Evolutionary conservation across 2,888 invertebrate genomes (phyloP).

Genomic region (Antheraea assamensis): DNA sequence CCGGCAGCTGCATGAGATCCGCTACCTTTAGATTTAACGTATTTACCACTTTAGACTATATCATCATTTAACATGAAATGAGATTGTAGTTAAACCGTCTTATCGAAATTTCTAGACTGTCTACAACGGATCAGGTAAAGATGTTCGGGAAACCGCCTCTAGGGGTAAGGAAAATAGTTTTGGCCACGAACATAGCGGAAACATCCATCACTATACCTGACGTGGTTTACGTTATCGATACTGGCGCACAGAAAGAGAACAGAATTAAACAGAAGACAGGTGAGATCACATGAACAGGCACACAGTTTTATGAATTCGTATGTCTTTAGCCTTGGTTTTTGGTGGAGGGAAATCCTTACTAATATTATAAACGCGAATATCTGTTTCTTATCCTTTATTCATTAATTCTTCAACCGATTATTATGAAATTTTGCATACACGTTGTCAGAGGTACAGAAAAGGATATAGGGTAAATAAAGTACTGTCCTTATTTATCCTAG

Average conservation of each 20-base stretch:
- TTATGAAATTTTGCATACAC: no score
- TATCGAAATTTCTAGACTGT: constrained; percentile 58
- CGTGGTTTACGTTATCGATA: constrained; percentile 86
- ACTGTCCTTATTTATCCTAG: no score
- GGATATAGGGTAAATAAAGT: no score
- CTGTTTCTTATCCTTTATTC: no score
- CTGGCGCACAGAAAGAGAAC: constrained; percentile 83
- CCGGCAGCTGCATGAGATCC: no score
- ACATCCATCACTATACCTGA: constrained; percentile 89
- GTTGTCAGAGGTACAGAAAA: no score
- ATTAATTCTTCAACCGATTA: no score
- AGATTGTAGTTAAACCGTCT: background rate
- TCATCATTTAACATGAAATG: background rate
- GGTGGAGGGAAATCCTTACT: background rate
- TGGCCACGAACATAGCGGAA: constrained; percentile 87
- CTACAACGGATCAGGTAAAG: constrained; percentile 80
- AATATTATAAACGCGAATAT: no score
- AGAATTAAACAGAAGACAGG: constrained; percentile 76
- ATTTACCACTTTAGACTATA: no score
- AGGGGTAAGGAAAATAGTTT: constrained; percentile 84
- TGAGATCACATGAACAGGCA: constrained; percentile 27
- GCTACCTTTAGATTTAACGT: no score
- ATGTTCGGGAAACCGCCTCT: constrained; percentile 79
- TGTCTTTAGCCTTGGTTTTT: background rate
- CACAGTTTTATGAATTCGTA: background rate